A percentile compares a stretch with the other conserved stretches of the same genome.
Evolutionary conservation across 1,140 invertebrate species (phyloP).

Genomic region (Drosophila tani): DNA sequence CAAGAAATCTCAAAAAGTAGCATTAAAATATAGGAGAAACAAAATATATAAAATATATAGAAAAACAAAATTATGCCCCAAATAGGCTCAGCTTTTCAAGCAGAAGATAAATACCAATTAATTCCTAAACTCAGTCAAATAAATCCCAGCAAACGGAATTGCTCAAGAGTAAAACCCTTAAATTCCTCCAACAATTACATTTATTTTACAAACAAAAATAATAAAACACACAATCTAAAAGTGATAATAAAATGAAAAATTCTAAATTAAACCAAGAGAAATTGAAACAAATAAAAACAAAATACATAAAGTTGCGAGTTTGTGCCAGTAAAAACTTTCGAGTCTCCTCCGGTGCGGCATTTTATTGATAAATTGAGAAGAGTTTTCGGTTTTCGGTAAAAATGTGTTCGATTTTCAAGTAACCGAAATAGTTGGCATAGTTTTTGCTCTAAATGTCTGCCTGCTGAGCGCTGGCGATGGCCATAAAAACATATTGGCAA

Average conservation of each 20-base stretch:
- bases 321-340: neutral
- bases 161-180: neutral
- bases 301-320: neutral
- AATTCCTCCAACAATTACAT: neutral
- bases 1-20: neutral
- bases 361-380: slow-evolving; percentile 28
- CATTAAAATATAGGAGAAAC: no score
- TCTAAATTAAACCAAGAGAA: neutral
- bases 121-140: neutral
- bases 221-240: neutral
- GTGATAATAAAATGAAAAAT: slow-evolving; percentile 1
- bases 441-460: slow-evolving; percentile 31
- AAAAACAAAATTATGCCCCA: neutral
- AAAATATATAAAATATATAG: neutral
- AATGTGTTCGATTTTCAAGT: slow-evolving; percentile 38
- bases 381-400: slow-evolving; percentile 3
- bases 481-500: slow-evolving; percentile 65
- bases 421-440: slow-evolving; percentile 46
- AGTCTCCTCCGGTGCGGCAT: neutral
- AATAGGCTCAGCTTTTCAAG: neutral
- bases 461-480: slow-evolving; percentile 9
- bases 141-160: neutral
- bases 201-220: neutral
- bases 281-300: neutral
- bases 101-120: neutral